A percentile compares a stretch with the other conserved stretches of the same genome.
These are phyloP conservation scores for Embiotoca jacksoni DNA, from an alignment of 2,113 vertebrate species.

Conservation along the genomic window DNA sequence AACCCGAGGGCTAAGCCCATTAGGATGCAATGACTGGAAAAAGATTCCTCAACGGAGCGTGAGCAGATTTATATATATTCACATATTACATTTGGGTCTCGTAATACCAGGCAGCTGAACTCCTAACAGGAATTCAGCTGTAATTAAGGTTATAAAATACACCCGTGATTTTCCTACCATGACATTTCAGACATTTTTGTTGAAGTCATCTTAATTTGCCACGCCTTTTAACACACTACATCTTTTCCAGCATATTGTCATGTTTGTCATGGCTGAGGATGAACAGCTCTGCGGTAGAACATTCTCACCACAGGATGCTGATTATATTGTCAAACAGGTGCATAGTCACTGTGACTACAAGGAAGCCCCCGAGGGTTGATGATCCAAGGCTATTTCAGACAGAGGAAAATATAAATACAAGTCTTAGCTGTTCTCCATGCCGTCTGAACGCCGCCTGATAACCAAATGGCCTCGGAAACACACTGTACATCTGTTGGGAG, in stretches of 20 bases:
- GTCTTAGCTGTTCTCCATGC: neutral
- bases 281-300: conserved; percentile 13
- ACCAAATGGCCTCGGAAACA: conserved; percentile 1
- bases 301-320: conserved; percentile 11
- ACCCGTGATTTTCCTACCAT: neutral
- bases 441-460: conserved; percentile 14
- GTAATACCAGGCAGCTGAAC: neutral
- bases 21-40: no score
- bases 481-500: neutral
- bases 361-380: neutral
- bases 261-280: conserved; percentile 26
- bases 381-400: conserved; percentile 16
- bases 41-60: no score
- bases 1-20: no score
- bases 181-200: neutral
- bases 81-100: no score
- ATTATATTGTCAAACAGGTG: conserved; percentile 50
- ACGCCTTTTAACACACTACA: neutral
- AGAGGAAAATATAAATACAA: conserved; percentile 7
- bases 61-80: no score
- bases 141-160: neutral
- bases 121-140: neutral
- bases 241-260: neutral
- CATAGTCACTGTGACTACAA: conserved; percentile 25
- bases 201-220: neutral